A percentile compares a stretch with the other conserved stretches of the same genome.
These are phyloP conservation scores for Pongo pygmaeus DNA, from an alignment of 2,113 vertebrate species.

Conservation along the genomic window DNA sequence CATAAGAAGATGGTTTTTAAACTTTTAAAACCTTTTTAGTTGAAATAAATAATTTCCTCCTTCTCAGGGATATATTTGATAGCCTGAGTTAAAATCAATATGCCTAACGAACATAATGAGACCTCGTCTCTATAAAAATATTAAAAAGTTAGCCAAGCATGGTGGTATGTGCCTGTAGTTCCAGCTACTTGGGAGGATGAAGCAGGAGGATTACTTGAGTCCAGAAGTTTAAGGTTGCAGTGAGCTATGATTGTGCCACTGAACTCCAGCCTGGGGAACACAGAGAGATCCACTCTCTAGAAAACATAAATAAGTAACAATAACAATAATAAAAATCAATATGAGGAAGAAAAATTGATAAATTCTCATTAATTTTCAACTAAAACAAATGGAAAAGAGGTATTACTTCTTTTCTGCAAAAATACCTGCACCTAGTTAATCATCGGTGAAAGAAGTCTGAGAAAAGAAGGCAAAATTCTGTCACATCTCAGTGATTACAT, in stretches of 20 bases:
- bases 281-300: too few species aligned
- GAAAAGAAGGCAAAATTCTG: background rate
- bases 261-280: too few species aligned
- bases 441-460: background rate
- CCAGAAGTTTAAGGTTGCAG: too few species aligned
- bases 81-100: background rate
- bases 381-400: background rate
- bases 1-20: background rate
- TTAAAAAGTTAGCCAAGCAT: too few species aligned
- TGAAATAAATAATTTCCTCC: constrained; percentile 3
- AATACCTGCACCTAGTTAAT: background rate
- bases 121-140: too few species aligned
- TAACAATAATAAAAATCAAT: background rate
- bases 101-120: too few species aligned
- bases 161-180: too few species aligned
- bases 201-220: too few species aligned
- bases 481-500: background rate
- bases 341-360: background rate
- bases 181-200: too few species aligned
- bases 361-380: constrained; percentile 25
- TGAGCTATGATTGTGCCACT: too few species aligned
- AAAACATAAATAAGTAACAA: too few species aligned
- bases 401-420: background rate
- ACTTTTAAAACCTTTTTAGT: background rate
- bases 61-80: background rate